These are phyloP conservation scores for Passer domesticus DNA, from an alignment of 2,113 vertebrate species.

Conservation along the genomic window DNA sequence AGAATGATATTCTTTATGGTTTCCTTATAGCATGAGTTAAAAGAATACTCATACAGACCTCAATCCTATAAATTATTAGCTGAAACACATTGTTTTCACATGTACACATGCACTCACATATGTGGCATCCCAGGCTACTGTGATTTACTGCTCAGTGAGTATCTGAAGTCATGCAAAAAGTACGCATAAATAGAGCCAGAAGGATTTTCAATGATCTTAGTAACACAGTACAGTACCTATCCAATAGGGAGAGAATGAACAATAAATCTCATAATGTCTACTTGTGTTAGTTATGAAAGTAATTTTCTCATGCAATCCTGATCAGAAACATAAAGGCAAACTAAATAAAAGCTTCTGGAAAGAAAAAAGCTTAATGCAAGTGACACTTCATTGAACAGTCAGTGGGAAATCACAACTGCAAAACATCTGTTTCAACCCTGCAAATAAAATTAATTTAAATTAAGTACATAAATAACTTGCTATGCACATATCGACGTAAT, in stretches of 20 bases:
- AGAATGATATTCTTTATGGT: not conserved
- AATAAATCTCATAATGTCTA: not conserved
- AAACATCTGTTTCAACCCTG: not conserved
- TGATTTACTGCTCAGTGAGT: not conserved
- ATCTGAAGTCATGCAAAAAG: not conserved
- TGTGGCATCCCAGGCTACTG: fast-evolving
- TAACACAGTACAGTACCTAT: not conserved
- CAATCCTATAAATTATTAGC: not conserved
- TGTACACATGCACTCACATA: not conserved
- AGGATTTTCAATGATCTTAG: not conserved
- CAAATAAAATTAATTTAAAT: slow-evolving; percentile 51
- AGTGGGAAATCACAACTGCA: not conserved
- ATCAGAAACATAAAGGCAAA: not conserved
- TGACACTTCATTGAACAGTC: not conserved
- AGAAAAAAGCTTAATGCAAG: not conserved
- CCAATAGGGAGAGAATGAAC: not conserved
- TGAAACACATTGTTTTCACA: not conserved
- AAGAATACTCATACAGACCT: not conserved
- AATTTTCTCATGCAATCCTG: not conserved
- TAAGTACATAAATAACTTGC: slow-evolving; percentile 33
- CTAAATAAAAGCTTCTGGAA: slow-evolving; percentile 1
- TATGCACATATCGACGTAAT: slow-evolving; percentile 3
- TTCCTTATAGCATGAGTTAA: not conserved
- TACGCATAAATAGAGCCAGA: not conserved
- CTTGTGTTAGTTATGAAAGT: not conserved